phyloP scores from a whole-genome alignment of 2,888 invertebrate species.

The Epiperipatus broadwayi region DNA sequence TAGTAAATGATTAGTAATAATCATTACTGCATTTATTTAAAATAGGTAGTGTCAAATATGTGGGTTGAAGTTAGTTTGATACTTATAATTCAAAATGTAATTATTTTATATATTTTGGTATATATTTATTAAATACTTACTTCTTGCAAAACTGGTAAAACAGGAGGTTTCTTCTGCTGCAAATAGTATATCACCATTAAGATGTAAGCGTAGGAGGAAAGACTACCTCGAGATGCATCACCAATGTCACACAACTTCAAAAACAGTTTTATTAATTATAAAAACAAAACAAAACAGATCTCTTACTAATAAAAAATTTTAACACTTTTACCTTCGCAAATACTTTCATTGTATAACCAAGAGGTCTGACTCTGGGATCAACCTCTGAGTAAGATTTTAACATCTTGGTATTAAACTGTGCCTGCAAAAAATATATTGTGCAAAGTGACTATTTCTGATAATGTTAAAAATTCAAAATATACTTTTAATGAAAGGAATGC shows the following conservation, averaged over 20 bases:
- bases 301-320: neutral
- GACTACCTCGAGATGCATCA: slow-evolving; percentile 39
- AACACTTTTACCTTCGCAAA: slow-evolving; percentile 33
- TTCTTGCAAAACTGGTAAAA: slow-evolving; percentile 40
- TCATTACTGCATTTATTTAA: no score
- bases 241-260: slow-evolving; percentile 34
- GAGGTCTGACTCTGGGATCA: slow-evolving; percentile 33
- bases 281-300: slow-evolving; percentile 10
- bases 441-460: no score
- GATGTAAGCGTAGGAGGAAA: slow-evolving; percentile 41
- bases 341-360: slow-evolving; percentile 36
- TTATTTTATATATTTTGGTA: slow-evolving; percentile 5
- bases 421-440: no score
- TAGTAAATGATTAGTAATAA: neutral
- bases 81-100: slow-evolving; percentile 3
- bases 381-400: slow-evolving; percentile 34
- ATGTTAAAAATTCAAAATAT: no score
- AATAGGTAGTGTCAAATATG: no score
- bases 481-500: no score
- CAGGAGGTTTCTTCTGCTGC: slow-evolving; percentile 36
- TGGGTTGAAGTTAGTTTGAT: neutral
- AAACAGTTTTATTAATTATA: slow-evolving; percentile 9
- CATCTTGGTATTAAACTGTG: slow-evolving; percentile 36
- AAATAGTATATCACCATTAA: slow-evolving; percentile 39
- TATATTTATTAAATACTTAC: slow-evolving; percentile 26